A percentile compares a stretch with the other conserved stretches of the same genome.
Conservation (phyloP, 2,113 vertebrate genomes). For the Boulengeromyrus knoepffleri region DNA sequence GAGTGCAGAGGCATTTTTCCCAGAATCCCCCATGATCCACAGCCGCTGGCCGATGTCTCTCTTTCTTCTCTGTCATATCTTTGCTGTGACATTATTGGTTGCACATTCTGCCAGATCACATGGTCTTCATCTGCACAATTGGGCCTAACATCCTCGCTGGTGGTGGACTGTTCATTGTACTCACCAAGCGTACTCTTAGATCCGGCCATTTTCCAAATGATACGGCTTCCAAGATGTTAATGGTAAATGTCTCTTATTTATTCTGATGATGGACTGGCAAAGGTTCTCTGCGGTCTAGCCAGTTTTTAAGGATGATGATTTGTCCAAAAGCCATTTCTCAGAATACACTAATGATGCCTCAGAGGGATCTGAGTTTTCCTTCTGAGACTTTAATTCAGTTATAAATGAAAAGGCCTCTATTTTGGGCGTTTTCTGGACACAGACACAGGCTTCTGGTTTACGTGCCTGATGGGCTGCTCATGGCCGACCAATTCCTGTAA, state of each 20-base stretch:
- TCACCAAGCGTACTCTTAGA: not conserved
- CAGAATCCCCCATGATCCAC: not conserved
- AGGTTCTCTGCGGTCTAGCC: not conserved
- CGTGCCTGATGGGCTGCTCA: not conserved
- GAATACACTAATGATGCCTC: not conserved
- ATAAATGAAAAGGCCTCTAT: conserved; percentile 6
- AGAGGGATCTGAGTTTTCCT: not conserved
- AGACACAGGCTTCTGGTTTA: not conserved
- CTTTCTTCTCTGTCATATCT: not conserved
- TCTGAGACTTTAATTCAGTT: not conserved
- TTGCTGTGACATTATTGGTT: not conserved
- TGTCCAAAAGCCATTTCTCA: not conserved
- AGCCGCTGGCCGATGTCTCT: not conserved
- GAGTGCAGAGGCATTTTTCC: not conserved
- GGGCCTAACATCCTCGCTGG: not conserved
- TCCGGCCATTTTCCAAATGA: not conserved
- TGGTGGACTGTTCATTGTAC: not conserved
- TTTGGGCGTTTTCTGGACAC: not conserved
- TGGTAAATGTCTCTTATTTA: not conserved
- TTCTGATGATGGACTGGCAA: not conserved
- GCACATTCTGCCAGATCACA: not conserved
- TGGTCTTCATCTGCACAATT: not conserved
- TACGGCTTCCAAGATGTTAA: not conserved
- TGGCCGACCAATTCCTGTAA: not conserved
- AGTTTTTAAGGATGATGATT: not conserved